Evolutionary conservation across 2,888 invertebrate genomes (phyloP).

Genomic region (Lordiphosa andalusiaca): DNA sequence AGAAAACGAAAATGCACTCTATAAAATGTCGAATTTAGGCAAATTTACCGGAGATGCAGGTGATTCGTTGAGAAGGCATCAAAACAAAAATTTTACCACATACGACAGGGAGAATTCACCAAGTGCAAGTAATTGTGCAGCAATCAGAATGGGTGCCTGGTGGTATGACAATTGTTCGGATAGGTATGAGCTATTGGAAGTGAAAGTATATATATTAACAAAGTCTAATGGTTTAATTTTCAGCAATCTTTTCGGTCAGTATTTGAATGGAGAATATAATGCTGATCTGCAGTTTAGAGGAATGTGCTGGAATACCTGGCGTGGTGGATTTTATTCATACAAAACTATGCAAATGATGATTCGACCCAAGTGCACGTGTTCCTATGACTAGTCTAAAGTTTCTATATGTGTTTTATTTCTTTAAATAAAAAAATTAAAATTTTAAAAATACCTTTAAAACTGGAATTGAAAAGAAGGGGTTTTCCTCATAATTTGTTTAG

Average conservation of each 20-base stretch:
- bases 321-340: not conserved
- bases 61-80: not conserved
- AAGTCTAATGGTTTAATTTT: not conserved
- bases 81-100: not conserved
- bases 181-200: not conserved
- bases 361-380: no score
- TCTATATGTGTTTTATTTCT: no score
- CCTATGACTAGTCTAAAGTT: no score
- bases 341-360: no score
- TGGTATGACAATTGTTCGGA: not conserved
- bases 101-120: not conserved
- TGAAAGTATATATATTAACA: no score
- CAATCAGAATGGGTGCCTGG: not conserved
- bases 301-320: constrained; percentile 12
- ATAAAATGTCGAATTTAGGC: constrained; percentile 1
- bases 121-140: not conserved
- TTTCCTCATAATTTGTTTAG: no score
- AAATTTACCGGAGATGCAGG: constrained; percentile 2
- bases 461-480: no score
- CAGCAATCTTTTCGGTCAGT: constrained; percentile 25
- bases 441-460: no score
- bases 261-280: constrained; percentile 7
- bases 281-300: not conserved
- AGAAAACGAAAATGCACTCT: not conserved
- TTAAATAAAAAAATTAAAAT: no score